These are phyloP conservation scores for Podabrus alpinus DNA, from an alignment of 2,888 invertebrate species.

Conservation along the genomic window DNA sequence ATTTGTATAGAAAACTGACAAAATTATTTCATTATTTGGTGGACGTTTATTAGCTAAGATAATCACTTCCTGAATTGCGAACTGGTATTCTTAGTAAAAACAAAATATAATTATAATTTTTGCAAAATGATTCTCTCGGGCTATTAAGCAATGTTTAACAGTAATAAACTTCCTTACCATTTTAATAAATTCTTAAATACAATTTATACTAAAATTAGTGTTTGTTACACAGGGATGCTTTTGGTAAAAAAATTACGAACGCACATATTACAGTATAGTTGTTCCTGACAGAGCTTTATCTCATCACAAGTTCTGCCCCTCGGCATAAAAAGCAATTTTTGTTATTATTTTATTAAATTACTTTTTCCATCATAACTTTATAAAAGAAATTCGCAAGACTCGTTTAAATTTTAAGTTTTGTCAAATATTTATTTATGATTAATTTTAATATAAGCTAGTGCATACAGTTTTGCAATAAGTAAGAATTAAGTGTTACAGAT, in stretches of 20 bases:
- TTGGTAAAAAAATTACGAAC: background rate
- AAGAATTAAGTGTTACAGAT: background rate
- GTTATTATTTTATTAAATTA: conserved; percentile 21
- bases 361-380: background rate
- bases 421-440: background rate
- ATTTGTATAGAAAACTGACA: background rate
- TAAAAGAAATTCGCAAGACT: background rate
- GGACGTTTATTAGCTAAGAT: background rate
- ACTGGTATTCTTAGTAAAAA: background rate
- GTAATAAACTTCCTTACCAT: background rate
- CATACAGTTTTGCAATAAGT: background rate
- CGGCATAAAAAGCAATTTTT: conserved; percentile 15
- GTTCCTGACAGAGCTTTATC: conserved; percentile 15
- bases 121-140: background rate
- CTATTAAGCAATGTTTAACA: background rate
- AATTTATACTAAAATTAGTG: background rate
- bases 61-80: background rate
- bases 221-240: background rate
- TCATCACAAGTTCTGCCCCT: conserved; percentile 16
- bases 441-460: background rate
- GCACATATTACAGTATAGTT: conserved; percentile 11
- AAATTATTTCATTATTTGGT: background rate
- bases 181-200: background rate
- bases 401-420: background rate
- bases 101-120: background rate